phyloP scores from a whole-genome alignment of 2,888 invertebrate species.

The Anthophora plumipes region DNA sequence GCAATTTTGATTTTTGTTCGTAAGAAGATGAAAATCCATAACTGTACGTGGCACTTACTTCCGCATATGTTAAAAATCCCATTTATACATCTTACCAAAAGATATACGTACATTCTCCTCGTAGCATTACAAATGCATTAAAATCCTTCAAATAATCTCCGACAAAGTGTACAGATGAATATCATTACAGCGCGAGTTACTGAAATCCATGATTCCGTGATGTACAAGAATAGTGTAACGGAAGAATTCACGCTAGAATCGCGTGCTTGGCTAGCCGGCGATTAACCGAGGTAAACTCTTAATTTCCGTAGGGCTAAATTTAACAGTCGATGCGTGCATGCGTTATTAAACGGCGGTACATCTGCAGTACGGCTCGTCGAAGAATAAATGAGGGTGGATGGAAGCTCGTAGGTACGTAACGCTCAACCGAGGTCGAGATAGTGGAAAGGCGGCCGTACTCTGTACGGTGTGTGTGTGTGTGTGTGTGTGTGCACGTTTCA shows the following conservation, averaged over 20 bases:
- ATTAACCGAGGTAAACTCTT: constrained; percentile 61
- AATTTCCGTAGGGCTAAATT: constrained; percentile 61
- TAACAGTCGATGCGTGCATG: constrained; percentile 68
- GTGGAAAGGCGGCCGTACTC: constrained; percentile 59
- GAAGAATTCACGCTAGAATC: constrained; percentile 44
- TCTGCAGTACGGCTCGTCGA: constrained; percentile 73
- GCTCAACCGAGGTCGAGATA: constrained; percentile 70
- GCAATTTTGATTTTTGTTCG: no score
- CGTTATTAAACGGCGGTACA: constrained; percentile 67
- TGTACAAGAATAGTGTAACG: constrained; percentile 4
- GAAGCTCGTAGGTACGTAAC: constrained; percentile 20
- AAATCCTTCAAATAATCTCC: not conserved
- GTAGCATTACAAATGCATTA: not conserved
- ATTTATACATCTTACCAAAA: no score
- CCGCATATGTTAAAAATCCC: no score
- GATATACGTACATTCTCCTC: no score
- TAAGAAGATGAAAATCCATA: no score
- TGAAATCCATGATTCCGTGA: not conserved
- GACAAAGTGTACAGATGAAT: not conserved
- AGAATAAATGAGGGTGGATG: constrained; percentile 76
- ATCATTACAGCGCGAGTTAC: not conserved
- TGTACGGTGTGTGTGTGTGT: constrained; percentile 65
- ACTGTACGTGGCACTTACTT: no score
- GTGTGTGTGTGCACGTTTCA: constrained; percentile 57
- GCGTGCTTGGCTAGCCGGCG: constrained; percentile 44